A percentile compares a stretch with the other conserved stretches of the same genome.
Evolutionary conservation across 2,888 invertebrate genomes (phyloP).

Genomic region (Dascillus cervinus): DNA sequence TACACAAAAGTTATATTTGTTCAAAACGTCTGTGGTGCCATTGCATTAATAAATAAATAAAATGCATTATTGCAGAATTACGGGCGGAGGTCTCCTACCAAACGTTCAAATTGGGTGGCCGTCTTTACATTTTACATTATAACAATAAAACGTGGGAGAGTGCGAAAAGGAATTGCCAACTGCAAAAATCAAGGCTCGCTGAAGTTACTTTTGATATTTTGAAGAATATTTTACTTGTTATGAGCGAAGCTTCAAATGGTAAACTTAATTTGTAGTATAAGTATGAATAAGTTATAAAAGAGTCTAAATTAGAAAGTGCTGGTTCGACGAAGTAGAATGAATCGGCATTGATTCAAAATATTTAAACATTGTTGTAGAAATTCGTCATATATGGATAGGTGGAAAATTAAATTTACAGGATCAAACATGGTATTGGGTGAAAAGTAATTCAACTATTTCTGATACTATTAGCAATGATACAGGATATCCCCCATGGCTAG

Average conservation of each 20-base stretch:
- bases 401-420: constrained; percentile 1
- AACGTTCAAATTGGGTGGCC: too few relatives aligned
- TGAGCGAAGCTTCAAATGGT: too few relatives aligned
- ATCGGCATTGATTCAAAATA: background rate
- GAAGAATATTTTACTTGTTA: constrained; percentile 1
- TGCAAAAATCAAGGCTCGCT: constrained; percentile 3
- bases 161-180: background rate
- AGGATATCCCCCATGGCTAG: constrained; percentile 5
- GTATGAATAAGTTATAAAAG: too few relatives aligned
- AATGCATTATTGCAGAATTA: too few relatives aligned
- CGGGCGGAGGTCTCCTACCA: too few relatives aligned
- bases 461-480: background rate
- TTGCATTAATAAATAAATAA: too few relatives aligned
- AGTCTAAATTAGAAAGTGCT: too few relatives aligned
- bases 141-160: constrained; percentile 1
- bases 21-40: too few relatives aligned
- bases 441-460: background rate
- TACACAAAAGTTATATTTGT: constrained; percentile 2
- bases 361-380: constrained; percentile 2
- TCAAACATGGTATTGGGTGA: constrained; percentile 1
- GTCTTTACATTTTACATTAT: constrained; percentile 3
- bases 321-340: too few relatives aligned
- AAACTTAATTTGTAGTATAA: too few relatives aligned
- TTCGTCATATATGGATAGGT: constrained; percentile 5
- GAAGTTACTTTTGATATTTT: constrained; percentile 5